Conservation (phyloP, 2,113 vertebrate genomes). For the Prochilodus magdalenae region DNA sequence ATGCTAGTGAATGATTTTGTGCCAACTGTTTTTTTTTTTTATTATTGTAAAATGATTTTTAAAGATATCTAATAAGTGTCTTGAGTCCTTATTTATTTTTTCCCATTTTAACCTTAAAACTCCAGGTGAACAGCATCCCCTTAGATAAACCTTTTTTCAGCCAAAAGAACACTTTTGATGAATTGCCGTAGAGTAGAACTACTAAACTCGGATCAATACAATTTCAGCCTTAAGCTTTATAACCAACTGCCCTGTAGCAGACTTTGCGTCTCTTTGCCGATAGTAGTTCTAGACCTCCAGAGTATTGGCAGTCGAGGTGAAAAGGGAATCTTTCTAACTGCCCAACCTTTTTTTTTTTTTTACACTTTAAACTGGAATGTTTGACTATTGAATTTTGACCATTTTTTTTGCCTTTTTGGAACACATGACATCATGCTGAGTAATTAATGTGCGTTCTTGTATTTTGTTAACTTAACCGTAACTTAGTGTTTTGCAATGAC, state of each 20-base stretch:
- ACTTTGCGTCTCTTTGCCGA: neutral
- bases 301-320: neutral
- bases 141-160: neutral
- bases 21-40: constrained; percentile 66
- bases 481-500: constrained; percentile 70
- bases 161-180: too few relatives aligned
- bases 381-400: constrained; percentile 14
- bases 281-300: neutral
- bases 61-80: constrained; percentile 64
- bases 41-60: constrained; percentile 69
- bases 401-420: constrained; percentile 57
- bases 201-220: neutral
- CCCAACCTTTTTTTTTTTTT: constrained; percentile 30
- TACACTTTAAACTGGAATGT: constrained; percentile 65
- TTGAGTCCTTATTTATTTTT: constrained; percentile 80
- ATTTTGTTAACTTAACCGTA: constrained; percentile 72
- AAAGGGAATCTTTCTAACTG: constrained; percentile 4
- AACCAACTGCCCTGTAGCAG: neutral
- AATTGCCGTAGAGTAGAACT: neutral
- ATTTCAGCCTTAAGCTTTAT: constrained; percentile 1
- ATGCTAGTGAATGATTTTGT: constrained; percentile 69
- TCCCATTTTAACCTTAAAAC: constrained; percentile 36
- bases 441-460: constrained; percentile 76
- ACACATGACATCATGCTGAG: constrained; percentile 61
- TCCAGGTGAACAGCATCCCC: constrained; percentile 5